A percentile compares a stretch with the other conserved stretches of the same genome.
These are phyloP conservation scores for Lydus trimaculatus DNA, from an alignment of 2,888 invertebrate genomes.

Conservation along the genomic window DNA sequence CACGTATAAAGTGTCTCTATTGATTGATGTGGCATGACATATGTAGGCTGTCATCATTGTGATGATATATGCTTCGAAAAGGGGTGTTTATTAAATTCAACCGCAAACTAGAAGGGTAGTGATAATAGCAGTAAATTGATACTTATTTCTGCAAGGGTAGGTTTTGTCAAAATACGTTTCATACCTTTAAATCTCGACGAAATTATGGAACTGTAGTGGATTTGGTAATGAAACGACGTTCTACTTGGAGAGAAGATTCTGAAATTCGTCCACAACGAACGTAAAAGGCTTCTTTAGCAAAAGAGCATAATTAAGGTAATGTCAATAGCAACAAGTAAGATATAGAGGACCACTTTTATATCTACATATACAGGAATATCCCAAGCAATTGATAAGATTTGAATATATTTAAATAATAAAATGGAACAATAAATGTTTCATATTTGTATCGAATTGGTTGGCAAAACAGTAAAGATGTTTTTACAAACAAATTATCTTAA, in stretches of 20 bases:
- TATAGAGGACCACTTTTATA: neutral
- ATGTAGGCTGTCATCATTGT: slow-evolving; percentile 18
- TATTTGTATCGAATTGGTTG: too few species aligned
- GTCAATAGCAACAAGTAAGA: neutral
- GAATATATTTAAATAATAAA: neutral
- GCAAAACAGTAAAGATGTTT: too few species aligned
- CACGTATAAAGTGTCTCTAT: too few species aligned
- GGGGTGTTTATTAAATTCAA: slow-evolving; percentile 16
- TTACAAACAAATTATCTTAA: neutral
- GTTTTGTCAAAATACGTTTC: neutral
- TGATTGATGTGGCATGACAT: slow-evolving; percentile 17
- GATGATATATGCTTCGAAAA: slow-evolving; percentile 19
- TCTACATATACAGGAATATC: too few species aligned
- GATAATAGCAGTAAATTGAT: neutral
- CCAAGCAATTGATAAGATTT: neutral
- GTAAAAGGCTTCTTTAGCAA: neutral
- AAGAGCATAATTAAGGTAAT: neutral
- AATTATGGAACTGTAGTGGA: neutral
- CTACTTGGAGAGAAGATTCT: neutral
- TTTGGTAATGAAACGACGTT: neutral
- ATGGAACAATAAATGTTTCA: neutral
- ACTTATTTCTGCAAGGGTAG: neutral
- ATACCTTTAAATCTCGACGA: neutral
- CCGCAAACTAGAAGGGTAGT: neutral
- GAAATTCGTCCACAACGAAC: neutral